phyloP scores from a whole-genome alignment of 2,888 invertebrate species.

The Oscheius onirici region DNA sequence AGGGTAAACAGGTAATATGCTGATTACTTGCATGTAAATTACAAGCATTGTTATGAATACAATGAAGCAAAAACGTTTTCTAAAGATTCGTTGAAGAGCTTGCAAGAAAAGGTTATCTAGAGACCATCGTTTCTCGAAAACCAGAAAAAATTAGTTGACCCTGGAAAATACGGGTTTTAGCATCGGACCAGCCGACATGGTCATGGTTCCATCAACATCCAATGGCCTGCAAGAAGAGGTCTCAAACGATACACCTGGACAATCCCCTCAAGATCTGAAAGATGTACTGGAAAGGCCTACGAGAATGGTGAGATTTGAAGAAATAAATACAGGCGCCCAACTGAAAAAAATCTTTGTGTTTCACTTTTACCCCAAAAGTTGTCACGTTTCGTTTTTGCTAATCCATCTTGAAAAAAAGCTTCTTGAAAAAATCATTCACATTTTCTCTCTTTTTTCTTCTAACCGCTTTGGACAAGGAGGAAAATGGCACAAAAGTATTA shows the following conservation, averaged over 20 bases:
- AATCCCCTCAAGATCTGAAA: constrained; percentile 14
- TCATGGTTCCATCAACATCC: constrained; percentile 22
- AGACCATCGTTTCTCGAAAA: no score
- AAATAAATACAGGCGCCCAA: background rate
- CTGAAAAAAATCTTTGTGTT: background rate
- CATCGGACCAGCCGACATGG: background rate
- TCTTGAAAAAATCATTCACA: no score
- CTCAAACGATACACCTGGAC: constrained; percentile 15
- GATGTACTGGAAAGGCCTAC: constrained; percentile 5
- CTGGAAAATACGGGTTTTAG: background rate
- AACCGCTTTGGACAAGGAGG: background rate
- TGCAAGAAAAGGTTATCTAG: no score
- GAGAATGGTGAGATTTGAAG: background rate
- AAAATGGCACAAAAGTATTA: no score
- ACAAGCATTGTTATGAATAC: no score
- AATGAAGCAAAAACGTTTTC: no score
- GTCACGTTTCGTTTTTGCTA: background rate
- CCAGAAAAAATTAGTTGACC: no score
- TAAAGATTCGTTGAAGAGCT: no score
- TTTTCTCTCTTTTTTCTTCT: no score
- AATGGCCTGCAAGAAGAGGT: background rate
- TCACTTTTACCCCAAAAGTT: background rate
- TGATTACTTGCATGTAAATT: no score
- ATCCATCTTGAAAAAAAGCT: background rate
- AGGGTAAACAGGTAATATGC: no score